phyloP scores from a whole-genome alignment of 1,140 invertebrate species.

The Arctopsyche grandis region DNA sequence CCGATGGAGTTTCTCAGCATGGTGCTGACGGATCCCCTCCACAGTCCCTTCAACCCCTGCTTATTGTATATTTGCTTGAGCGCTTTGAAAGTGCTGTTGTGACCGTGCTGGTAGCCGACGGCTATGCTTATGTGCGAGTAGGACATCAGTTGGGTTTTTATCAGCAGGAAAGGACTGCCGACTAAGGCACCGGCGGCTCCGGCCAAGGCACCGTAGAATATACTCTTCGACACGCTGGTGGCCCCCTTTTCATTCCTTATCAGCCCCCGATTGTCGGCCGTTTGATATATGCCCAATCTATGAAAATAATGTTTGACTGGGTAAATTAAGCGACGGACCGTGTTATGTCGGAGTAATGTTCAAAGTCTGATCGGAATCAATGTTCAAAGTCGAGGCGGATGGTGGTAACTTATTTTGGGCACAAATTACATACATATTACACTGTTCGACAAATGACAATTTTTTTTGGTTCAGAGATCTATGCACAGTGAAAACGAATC shows the following conservation, averaged over 20 bases:
- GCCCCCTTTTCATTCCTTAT: conserved; percentile 62
- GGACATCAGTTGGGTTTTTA: conserved; percentile 93
- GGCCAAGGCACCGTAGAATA: conserved; percentile 62
- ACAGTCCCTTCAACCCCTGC: conserved; percentile 79
- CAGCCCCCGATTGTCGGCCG: conserved; percentile 63
- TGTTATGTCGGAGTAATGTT: too few relatives aligned
- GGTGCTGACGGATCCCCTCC: conserved; percentile 79
- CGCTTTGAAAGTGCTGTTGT: conserved; percentile 76
- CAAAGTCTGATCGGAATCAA: too few relatives aligned
- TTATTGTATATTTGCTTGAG: conserved; percentile 75
- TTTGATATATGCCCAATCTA: conserved; percentile 66
- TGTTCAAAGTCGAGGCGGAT: too few relatives aligned
- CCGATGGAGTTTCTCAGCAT: conserved; percentile 69
- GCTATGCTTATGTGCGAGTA: conserved; percentile 81
- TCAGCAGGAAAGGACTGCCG: conserved; percentile 81
- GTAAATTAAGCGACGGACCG: too few relatives aligned
- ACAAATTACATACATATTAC: too few relatives aligned
- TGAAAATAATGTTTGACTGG: conserved; percentile 27
- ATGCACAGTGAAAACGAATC: too few relatives aligned
- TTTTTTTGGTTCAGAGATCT: too few relatives aligned
- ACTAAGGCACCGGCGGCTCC: conserved; percentile 62
- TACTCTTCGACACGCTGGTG: conserved; percentile 61
- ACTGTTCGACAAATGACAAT: too few relatives aligned
- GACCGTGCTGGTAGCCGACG: conserved; percentile 88
- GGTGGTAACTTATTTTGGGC: too few relatives aligned